Evolutionary conservation across 2,888 invertebrate species (phyloP).

Genomic region (Poecilus cupreus): DNA sequence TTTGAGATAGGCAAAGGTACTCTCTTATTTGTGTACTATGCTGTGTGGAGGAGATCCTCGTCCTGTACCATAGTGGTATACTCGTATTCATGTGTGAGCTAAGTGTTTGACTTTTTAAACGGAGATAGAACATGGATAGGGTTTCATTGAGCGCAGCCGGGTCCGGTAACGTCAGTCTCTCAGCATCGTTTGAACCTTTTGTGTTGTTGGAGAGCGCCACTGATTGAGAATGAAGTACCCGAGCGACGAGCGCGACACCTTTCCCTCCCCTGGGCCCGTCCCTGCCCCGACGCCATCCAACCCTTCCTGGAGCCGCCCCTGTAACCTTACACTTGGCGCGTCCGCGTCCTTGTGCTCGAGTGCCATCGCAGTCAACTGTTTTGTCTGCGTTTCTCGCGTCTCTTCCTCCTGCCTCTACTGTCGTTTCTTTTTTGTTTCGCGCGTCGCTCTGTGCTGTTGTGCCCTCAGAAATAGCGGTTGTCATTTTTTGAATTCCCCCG

Average conservation of each 20-base stretch:
- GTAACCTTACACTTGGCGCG: conserved; percentile 46
- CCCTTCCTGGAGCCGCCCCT: neutral
- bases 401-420: neutral
- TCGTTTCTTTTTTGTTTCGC: conserved; percentile 38
- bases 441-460: conserved; percentile 19
- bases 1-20: too few relatives aligned
- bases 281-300: neutral
- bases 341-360: conserved; percentile 45
- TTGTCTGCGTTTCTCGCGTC: conserved; percentile 29
- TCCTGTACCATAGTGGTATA: too few relatives aligned
- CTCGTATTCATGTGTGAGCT: too few relatives aligned
- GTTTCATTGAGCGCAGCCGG: neutral
- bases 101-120: neutral
- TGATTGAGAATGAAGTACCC: conserved; percentile 56
- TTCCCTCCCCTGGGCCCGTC: neutral
- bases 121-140: neutral
- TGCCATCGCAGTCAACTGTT: conserved; percentile 56
- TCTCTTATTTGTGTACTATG: too few relatives aligned
- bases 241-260: conserved; percentile 16
- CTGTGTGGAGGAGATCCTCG: too few relatives aligned
- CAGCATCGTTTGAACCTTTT: conserved; percentile 51
- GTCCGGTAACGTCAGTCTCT: conserved; percentile 14
- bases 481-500: conserved; percentile 51
- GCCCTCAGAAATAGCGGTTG: conserved; percentile 46
- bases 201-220: conserved; percentile 47